Evolutionary conservation across 2,797 vertebrate species (phyloP), one percentile per base, ranked within the genome.

Genomic region (Poeciliopsis infans): DNA sequence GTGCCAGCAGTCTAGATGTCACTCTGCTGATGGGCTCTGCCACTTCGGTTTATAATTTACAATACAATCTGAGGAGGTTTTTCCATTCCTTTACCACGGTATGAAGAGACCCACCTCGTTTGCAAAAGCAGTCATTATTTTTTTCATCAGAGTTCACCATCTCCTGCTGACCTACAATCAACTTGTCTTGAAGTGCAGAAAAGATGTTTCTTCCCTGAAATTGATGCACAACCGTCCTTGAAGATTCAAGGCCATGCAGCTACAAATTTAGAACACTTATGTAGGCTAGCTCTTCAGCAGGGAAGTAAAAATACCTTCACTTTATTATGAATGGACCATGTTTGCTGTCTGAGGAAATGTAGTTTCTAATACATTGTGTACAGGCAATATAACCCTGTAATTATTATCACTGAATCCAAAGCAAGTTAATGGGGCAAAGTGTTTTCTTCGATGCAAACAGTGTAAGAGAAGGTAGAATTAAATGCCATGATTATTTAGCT

Each of bases 261-360:
- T 28, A 55, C 20, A 79, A 75, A 83, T 82, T 79, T 83, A 87
- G 79, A 85, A 72, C 77, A 78, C 51, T 55, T 81, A 89, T 75
- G 70, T 77, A 80, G 87, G 83, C 72, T 85, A 85, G 85, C 79
- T 72, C 74, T 71, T 59, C 76, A 15, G 66, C 36, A 25, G 81
- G 75, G 76, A 78, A 80, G 87, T 79, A 86, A 84, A 79, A 81
- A 81, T 75, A 80, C 80, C 84, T 72, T 70, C 76, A 68, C 51
- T 72, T 86, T 72, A 80, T 76, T 61, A 70, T 66, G 82, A 80
- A 81, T 53, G 66, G 75, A 36, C 31, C 31, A 18, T 64, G 59
- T 33, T 64, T 33, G 59, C 28, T 20, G 15, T 46, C 39, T 76
- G 16, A 59, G 15, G 55, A 41, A 45, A 75, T 49, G 25, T 72